Evolutionary conservation across 2,113 vertebrate species (phyloP).

Genomic region (Pelecanoides urinatrix): DNA sequence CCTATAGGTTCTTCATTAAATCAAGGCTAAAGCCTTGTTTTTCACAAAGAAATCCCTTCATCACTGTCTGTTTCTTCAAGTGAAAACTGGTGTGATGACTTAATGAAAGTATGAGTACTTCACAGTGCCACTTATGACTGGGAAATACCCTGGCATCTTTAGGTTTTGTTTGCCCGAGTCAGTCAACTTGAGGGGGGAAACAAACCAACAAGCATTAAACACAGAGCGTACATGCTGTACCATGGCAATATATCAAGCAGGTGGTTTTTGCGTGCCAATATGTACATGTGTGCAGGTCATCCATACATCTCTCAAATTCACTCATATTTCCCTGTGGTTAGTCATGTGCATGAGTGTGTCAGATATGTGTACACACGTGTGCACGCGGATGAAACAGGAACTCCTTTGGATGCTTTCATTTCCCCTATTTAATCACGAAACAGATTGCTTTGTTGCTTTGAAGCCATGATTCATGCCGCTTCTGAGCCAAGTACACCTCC

Average conservation of each 20-base stretch:
- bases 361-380: rapidly evolving
- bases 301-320: background rate
- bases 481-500: background rate
- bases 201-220: background rate
- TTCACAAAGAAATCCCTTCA: background rate
- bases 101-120: background rate
- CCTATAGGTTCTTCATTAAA: background rate
- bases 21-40: background rate
- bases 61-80: background rate
- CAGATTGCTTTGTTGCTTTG: background rate
- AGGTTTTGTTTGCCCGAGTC: background rate
- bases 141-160: background rate
- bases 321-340: background rate
- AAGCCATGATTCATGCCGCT: background rate
- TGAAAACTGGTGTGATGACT: background rate
- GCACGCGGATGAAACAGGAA: rapidly evolving
- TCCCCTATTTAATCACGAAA: background rate
- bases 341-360: rapidly evolving
- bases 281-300: background rate
- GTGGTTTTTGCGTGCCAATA: background rate
- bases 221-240: rapidly evolving
- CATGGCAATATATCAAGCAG: background rate
- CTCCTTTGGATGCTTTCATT: background rate
- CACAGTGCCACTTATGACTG: background rate
- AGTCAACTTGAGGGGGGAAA: background rate